These are phyloP conservation scores for Diplazon laetatorius DNA, from an alignment of 2,888 invertebrate genomes.

Conservation along the genomic window DNA sequence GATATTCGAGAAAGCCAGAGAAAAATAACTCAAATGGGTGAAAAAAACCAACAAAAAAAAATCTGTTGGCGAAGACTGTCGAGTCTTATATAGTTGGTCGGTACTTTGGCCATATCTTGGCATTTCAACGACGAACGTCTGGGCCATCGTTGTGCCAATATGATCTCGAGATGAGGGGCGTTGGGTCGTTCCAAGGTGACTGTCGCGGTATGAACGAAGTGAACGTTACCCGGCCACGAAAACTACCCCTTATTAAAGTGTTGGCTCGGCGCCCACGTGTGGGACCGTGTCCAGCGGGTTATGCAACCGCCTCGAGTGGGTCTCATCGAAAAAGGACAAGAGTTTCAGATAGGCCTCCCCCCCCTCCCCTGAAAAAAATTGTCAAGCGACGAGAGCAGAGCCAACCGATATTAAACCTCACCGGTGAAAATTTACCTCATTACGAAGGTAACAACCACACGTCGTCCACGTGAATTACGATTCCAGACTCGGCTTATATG, in stretches of 20 bases:
- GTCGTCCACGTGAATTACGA: too few relatives aligned
- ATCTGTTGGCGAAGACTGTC: constrained; percentile 14
- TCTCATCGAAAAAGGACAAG: constrained; percentile 5
- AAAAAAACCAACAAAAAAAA: constrained; percentile 18
- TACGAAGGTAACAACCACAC: constrained; percentile 57
- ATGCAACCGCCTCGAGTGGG: constrained; percentile 41
- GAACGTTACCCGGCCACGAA: constrained; percentile 36
- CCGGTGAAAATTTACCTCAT: constrained; percentile 68
- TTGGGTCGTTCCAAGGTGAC: constrained; percentile 48
- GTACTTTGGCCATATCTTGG: constrained; percentile 69
- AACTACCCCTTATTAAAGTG: constrained; percentile 74
- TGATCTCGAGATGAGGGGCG: constrained; percentile 48
- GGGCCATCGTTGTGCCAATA: constrained; percentile 50
- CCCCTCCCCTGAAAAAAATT: constrained; percentile 17
- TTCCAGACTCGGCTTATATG: constrained; percentile 43
- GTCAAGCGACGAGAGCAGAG: constrained; percentile 45
- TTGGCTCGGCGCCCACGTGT: constrained; percentile 68
- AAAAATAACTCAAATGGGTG: too few relatives aligned
- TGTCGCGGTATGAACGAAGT: constrained; percentile 56
- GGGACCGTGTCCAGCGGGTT: constrained; percentile 42
- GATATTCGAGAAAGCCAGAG: constrained; percentile 37
- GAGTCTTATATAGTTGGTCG: constrained; percentile 24
- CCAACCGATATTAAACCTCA: constrained; percentile 67
- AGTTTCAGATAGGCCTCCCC: not conserved
- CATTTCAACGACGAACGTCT: constrained; percentile 68